Conservation (phyloP, 2,888 invertebrate species). For the Drosophila tripunctata region DNA sequence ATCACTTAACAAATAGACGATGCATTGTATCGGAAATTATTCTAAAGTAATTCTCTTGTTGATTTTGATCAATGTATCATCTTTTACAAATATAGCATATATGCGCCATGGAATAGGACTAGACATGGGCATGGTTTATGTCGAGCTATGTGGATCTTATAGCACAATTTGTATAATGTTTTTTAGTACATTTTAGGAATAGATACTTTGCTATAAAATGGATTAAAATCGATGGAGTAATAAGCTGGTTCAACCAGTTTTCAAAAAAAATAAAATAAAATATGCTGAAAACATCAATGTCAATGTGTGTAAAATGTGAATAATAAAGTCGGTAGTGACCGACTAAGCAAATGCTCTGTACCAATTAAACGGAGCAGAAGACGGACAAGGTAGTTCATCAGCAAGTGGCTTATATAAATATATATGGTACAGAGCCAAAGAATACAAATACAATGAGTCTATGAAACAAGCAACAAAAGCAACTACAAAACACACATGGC, state of each 20-base stretch:
- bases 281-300: conserved; percentile 11
- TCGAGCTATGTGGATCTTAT: too few species aligned
- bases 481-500: conserved; percentile 3
- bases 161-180: too few species aligned
- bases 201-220: too few species aligned
- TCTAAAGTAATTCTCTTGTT: too few species aligned
- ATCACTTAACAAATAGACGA: conserved; percentile 16
- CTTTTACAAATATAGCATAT: too few species aligned
- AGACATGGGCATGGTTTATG: too few species aligned
- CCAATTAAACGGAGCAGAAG: neutral
- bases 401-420: neutral
- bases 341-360: neutral
- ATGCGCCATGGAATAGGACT: too few species aligned
- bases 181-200: too few species aligned
- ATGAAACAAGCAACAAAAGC: neutral
- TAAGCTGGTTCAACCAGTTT: neutral
- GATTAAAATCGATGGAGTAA: too few species aligned
- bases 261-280: neutral
- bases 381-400: neutral
- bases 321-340: neutral
- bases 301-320: conserved; percentile 3
- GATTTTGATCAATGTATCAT: too few species aligned
- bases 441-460: neutral
- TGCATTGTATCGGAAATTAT: too few species aligned
- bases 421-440: conserved; percentile 6